Base-by-base conservation (phyloP, 1,140 invertebrate species). In the Sitophilus oryzae region DNA sequence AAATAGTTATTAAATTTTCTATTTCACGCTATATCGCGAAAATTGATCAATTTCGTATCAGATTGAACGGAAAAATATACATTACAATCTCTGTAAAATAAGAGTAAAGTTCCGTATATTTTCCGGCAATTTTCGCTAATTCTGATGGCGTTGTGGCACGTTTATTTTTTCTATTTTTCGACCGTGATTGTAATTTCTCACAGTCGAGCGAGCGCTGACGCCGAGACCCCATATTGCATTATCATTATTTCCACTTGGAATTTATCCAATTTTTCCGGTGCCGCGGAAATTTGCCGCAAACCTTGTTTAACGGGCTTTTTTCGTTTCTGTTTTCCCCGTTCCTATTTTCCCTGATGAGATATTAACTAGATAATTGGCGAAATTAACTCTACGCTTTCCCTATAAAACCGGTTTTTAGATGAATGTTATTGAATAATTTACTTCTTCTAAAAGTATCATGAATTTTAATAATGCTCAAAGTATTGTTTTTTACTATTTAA, bases 41-140 rank as follows among this genome's bases (percentile, higher is more conserved):
- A n/a, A n/a, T n/a, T n/a, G n/a, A n/a, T n/a, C n/a, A n/a, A n/a
- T n/a, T n/a, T n/a, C n/a, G n/a, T n/a, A n/a, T n/a, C n/a, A n/a
- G n/a, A n/a, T n/a, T n/a, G n/a, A n/a, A n/a, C n/a, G n/a, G n/a
- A n/a, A n/a, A n/a, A n/a, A n/a, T n/a, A n/a, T n/a, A n/a, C n/a
- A n/a, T n/a, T n/a, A n/a, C n/a, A n/a, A n/a, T n/a, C n/a, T n/a
- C n/a, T n/a, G n/a, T n/a, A n/a, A n/a, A n/a, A n/a, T n/a, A n/a
- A n/a, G n/a, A n/a, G n/a, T n/a, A n/a, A n/a, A n/a, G n/a, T 30
- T 11, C 25, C 25, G 40, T 59, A 61, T 68, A 68, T 70, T 70
- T 70, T 68, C 62, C 62, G 66, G 56, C 66, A 70, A 67, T 70
- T 63, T 70, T 54, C 68, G 59, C 66, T 70, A 70, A 70, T 70